Base-by-base conservation (phyloP, 2,113 vertebrate species). In the Dasyurus viverrinus region DNA sequence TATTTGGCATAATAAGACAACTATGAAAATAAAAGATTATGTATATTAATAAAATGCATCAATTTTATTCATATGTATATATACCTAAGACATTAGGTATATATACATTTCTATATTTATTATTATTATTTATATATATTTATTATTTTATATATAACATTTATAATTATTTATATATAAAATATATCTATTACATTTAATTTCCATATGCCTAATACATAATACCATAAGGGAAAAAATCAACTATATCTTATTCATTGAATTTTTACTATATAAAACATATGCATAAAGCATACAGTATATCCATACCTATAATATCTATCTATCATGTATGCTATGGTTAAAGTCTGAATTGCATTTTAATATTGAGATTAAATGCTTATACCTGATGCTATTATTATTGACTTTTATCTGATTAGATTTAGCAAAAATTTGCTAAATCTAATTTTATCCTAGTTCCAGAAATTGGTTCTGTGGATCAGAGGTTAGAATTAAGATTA, bases 321-420 rank as follows among this genome's bases (percentile, higher is more conserved):
- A 76, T 76, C 48, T 76, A 76, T 76, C 68, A 76, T 76, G n/a
- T 7, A 9, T 76, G 36, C 42, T 36, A 68, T 36, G 6, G 16
- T 76, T 76, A 76, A 76, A 42, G 36, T n/a, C 16, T 7, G 2
- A 96, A 92, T 24, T 48, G n/a, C 89, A 53, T 48, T 36, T 53
- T 92, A 57, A 91, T 14, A 91, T 93, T 92, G 57, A 96, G 90
- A 68, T 92, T 91, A 95, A 91, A 42, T 53, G 27, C 50, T 92
- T n/a, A 93, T 46, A 46, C 91, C 89, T 96, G 55, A 36, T 48
- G 53, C 68, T 92, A n/a, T 36, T 92, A n/a, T 36, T 89, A 22
- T 76, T 93, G 89, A 30, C 90, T 95, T 54, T 24, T 89, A 8
- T 90, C 89, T 53, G 94, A 48, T 8, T 47, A 47, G 47, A 47